Evolutionary conservation across 1,140 invertebrate genomes (phyloP).

Genomic region (Nymphalis io): DNA sequence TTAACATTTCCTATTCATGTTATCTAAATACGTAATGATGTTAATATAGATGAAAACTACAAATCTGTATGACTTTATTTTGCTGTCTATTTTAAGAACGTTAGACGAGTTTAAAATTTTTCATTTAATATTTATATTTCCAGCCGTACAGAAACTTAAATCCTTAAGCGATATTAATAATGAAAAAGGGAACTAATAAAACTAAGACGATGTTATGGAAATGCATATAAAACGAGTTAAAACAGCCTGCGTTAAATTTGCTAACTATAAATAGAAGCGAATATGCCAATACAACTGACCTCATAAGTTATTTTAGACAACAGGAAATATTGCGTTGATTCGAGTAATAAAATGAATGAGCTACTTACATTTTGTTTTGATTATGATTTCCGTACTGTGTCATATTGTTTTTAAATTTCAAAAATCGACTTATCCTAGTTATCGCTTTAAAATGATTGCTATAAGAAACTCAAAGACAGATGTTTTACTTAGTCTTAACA

Average conservation of each 20-base stretch:
- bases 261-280: constrained; percentile 30
- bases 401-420: no score
- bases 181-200: background rate
- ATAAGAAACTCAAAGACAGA: no score
- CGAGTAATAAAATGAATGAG: background rate
- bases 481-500: background rate
- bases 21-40: background rate
- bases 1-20: constrained; percentile 12
- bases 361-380: background rate
- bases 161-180: no score
- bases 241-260: constrained; percentile 21
- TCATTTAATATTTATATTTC: no score
- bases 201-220: constrained; percentile 2
- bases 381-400: background rate
- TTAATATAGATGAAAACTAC: background rate
- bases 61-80: background rate
- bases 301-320: constrained; percentile 36
- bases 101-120: no score
- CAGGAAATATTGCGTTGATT: constrained; percentile 39
- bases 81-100: background rate
- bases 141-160: no score
- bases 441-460: no score
- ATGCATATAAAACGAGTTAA: constrained; percentile 28
- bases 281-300: constrained; percentile 34
- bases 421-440: no score